Base-by-base conservation (phyloP, 2,888 invertebrate genomes). In the Cacoxenus indagator region DNA sequence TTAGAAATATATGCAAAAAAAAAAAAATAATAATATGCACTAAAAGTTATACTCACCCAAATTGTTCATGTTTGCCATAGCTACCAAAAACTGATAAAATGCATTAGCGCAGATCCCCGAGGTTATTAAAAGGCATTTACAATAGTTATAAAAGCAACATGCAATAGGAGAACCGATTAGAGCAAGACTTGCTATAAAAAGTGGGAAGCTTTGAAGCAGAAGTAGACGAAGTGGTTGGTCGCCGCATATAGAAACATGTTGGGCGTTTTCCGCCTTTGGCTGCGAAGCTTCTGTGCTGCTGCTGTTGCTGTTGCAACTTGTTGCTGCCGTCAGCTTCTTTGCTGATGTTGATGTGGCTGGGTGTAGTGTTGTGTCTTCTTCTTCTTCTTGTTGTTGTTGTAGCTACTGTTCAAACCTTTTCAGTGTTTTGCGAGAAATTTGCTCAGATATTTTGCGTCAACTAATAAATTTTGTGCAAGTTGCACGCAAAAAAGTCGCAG, bases 381-480 rank as follows among this genome's bases (percentile, higher is more conserved):
- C 9, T 14, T 8, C 37, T 37, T 8, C 37, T n/a, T 4, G 54
- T 24, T 9, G 22, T 9, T 22, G 54, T 4, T 14, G 19, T 24
- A 2, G 55, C 51, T 22, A 51, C 51, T 37, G 37, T 51, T 22
- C 17, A 51, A 51, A 51, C 51, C 22, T 51, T 51, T 51, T 51
- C 51, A 51, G 11, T 17, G 17, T 19, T 17, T 37, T 14, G 31
- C 31, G 4, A 31, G 5, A 31, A 64, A 45, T 45, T 27, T 48
- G 48, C 67, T 51, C 64, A 46, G 43, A 69, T n/a, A 57, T 37
- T 55, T 37, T 19, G 51, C 65, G 51, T 70, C 31, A 29, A 64
- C 65, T 72, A 71, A 78, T 82, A 78, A 80, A 82, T 78, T 82
- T 78, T 67, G 81, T 67, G 70, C 67, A 68, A 27, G 59, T 43